Conservation (phyloP, 2,888 invertebrate species). For the Cremastobaeus sp. region DNA sequence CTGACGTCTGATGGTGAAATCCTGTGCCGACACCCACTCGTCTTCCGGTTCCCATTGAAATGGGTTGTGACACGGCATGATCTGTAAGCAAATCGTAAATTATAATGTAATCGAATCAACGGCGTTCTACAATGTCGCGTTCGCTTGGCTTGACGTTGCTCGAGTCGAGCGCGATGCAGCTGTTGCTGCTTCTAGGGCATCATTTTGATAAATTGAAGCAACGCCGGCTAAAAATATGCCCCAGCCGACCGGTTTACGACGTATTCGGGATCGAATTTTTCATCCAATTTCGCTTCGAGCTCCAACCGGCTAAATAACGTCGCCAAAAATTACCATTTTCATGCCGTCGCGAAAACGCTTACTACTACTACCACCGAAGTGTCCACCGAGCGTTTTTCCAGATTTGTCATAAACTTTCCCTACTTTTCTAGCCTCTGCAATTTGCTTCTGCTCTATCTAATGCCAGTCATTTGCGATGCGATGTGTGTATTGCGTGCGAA, state of each 20-base stretch:
- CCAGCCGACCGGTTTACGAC: neutral
- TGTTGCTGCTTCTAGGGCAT: neutral
- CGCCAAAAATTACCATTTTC: conserved; percentile 32
- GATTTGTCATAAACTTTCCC: too few species aligned
- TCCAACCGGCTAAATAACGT: conserved; percentile 10
- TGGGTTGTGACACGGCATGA: conserved; percentile 85
- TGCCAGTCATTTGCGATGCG: too few species aligned
- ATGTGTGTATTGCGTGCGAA: too few species aligned
- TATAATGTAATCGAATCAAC: conserved; percentile 26
- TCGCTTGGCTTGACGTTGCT: conserved; percentile 24
- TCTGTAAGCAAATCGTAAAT: conserved; percentile 75
- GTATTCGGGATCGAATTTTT: conserved; percentile 23
- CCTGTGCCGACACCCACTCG: conserved; percentile 81
- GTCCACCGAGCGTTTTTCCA: too few species aligned
- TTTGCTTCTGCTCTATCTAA: too few species aligned
- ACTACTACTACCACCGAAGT: too few species aligned
- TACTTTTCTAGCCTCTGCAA: too few species aligned
- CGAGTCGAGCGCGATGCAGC: neutral
- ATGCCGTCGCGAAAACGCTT: neutral
- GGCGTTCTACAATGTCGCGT: neutral
- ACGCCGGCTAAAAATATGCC: conserved; percentile 6
- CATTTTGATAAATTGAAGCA: conserved; percentile 17
- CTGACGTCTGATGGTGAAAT: conserved; percentile 76
- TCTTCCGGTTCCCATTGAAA: conserved; percentile 88
- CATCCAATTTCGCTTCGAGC: conserved; percentile 8